Evolutionary conservation across 2,888 invertebrate species (phyloP).

Genomic region (Resseliella maxima): DNA sequence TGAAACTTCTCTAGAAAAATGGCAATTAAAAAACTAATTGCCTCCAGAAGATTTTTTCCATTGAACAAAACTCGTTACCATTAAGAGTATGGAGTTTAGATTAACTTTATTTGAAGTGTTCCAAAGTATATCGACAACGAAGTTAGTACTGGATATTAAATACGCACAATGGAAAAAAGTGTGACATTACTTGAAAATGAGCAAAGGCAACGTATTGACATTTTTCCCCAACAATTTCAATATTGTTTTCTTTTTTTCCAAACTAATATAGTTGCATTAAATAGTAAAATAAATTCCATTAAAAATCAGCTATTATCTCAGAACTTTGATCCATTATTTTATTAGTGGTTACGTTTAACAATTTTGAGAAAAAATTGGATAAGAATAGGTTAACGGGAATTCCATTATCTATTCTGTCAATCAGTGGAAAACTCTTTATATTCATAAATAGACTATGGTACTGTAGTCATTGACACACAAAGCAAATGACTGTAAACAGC

Average conservation of each 20-base stretch:
- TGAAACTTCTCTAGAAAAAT: neutral
- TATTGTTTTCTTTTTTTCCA: too few species aligned
- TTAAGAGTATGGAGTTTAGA: too few species aligned
- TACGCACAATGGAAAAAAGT: too few species aligned
- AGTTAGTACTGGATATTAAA: too few species aligned
- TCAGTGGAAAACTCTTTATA: neutral
- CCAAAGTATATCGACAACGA: neutral
- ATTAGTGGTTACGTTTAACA: neutral
- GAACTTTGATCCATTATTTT: neutral
- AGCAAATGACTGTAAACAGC: neutral
- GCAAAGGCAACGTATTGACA: too few species aligned
- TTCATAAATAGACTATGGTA: neutral
- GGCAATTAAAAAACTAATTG: neutral
- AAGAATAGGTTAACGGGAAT: neutral
- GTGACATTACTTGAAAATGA: too few species aligned
- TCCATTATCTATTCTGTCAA: neutral
- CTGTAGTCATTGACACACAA: neutral
- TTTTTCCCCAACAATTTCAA: too few species aligned
- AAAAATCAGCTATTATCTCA: too few species aligned
- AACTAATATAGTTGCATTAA: too few species aligned
- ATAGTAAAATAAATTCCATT: too few species aligned
- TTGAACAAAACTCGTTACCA: too few species aligned
- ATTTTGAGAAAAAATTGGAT: neutral
- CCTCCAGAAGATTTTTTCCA: neutral
- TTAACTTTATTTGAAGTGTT: too few species aligned